Evolutionary conservation across 2,797 vertebrate genomes (phyloP).

Genomic region (Sebastes oblongus): DNA sequence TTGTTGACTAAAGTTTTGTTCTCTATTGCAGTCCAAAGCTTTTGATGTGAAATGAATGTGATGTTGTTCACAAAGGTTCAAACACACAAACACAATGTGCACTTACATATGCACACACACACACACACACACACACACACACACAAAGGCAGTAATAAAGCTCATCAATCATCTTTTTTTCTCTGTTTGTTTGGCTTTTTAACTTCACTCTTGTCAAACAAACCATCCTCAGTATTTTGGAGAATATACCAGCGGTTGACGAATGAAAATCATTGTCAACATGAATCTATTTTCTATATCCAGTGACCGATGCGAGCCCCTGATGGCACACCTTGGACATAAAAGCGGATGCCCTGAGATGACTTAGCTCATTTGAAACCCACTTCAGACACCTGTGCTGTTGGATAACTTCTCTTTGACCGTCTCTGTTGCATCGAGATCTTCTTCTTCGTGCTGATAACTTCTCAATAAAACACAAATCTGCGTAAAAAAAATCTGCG

Average conservation of each 20-base stretch:
- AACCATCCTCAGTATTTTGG: background rate
- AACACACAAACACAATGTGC: background rate
- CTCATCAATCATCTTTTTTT: background rate
- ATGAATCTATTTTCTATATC: background rate
- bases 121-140: background rate
- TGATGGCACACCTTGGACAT: background rate
- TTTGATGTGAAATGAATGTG: background rate
- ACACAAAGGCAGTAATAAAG: background rate
- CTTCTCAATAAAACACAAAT: background rate
- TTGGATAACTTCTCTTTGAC: background rate
- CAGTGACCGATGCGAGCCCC: background rate
- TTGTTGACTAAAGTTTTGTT: background rate
- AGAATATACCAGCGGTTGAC: background rate
- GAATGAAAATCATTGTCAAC: background rate
- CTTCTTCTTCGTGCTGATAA: background rate
- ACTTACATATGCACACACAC: background rate
- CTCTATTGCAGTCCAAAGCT: background rate
- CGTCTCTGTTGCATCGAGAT: background rate
- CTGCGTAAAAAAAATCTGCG: background rate
- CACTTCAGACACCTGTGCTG: background rate
- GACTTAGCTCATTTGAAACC: background rate
- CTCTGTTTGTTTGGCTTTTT: background rate
- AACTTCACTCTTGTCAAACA: background rate
- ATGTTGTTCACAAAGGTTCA: background rate
- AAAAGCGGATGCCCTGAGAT: constrained; percentile 1